Percentiles rank a stretch among this genome's conserved stretches.
Conservation (phyloP, 2,113 vertebrate genomes). For the Caranx melampygus region DNA sequence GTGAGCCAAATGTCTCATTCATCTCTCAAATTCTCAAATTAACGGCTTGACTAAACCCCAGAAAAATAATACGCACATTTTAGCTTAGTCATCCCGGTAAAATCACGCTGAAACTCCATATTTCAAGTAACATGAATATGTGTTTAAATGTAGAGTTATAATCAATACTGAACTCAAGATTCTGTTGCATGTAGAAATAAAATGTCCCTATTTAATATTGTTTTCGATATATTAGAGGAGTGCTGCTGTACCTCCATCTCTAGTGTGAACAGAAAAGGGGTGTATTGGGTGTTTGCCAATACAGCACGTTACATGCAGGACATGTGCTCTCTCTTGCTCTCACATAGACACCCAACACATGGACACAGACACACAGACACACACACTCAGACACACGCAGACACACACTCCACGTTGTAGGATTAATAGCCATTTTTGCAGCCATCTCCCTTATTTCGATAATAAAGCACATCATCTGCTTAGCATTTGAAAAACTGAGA, state of each 20-base stretch:
- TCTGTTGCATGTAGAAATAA: constrained; percentile 4
- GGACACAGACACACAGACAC: constrained; percentile 25
- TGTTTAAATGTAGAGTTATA: neutral
- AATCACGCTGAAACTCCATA: neutral
- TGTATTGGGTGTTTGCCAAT: constrained; percentile 63
- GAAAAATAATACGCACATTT: constrained; percentile 2
- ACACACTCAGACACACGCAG: constrained; percentile 14
- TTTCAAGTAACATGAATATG: neutral
- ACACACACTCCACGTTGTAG: constrained; percentile 13
- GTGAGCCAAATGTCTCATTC: neutral
- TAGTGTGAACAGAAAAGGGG: constrained; percentile 45
- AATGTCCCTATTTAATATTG: neutral
- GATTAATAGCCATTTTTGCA: constrained; percentile 28
- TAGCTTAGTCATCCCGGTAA: constrained; percentile 41
- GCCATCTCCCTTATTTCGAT: constrained; percentile 27
- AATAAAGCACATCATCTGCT: neutral
- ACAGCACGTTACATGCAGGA: constrained; percentile 66
- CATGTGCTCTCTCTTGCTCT: constrained; percentile 59
- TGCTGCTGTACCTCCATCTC: constrained; percentile 27
- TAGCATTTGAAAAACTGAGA: neutral
- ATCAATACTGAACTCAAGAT: constrained; percentile 3
- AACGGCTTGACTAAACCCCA: neutral
- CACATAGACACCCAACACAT: neutral
- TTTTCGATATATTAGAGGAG: constrained; percentile 7
- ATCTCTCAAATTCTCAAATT: neutral